These are phyloP conservation scores for Patiria miniata DNA, from an alignment of 35 echinoderm and acorn worm species.

Conservation along the genomic window DNA sequence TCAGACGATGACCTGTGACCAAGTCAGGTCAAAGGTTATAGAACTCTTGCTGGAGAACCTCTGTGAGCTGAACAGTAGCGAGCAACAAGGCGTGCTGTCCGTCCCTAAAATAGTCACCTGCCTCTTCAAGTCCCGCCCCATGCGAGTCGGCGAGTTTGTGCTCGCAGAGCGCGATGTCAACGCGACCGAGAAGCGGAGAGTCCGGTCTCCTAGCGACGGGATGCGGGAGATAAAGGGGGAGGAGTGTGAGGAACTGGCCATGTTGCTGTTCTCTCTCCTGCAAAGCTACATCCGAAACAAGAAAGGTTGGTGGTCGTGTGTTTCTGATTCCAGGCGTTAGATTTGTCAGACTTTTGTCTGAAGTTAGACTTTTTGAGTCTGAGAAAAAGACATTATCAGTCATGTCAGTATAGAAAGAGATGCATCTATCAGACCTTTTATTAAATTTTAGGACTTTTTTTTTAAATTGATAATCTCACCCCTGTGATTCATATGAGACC, in stretches of 20 bases:
- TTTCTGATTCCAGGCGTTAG: too few species aligned
- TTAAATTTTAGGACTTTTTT: too few species aligned
- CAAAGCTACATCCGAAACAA: slow-evolving; percentile 32
- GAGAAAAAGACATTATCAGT: too few species aligned
- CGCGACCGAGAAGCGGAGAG: neutral
- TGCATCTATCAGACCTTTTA: too few species aligned
- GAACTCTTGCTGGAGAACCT: slow-evolving; percentile 25
- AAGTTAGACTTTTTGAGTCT: too few species aligned
- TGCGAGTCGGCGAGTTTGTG: neutral
- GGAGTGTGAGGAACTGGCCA: slow-evolving; percentile 35
- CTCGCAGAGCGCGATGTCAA: neutral
- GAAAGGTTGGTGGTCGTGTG: slow-evolving; percentile 31
- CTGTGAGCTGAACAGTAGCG: neutral
- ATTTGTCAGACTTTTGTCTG: too few species aligned
- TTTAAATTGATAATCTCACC: too few species aligned
- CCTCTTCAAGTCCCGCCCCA: slow-evolving; percentile 22
- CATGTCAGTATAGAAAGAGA: too few species aligned
- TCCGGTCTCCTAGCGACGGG: neutral
- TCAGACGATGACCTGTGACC: slow-evolving; percentile 35
- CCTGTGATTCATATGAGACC: too few species aligned
- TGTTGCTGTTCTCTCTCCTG: slow-evolving; percentile 36
- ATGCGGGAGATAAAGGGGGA: neutral
- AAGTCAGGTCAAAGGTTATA: slow-evolving; percentile 18
- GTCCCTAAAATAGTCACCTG: neutral
- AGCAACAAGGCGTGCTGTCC: neutral